Conservation (phyloP, 1,140 invertebrate species). For the Phthorimaea operculella region DNA sequence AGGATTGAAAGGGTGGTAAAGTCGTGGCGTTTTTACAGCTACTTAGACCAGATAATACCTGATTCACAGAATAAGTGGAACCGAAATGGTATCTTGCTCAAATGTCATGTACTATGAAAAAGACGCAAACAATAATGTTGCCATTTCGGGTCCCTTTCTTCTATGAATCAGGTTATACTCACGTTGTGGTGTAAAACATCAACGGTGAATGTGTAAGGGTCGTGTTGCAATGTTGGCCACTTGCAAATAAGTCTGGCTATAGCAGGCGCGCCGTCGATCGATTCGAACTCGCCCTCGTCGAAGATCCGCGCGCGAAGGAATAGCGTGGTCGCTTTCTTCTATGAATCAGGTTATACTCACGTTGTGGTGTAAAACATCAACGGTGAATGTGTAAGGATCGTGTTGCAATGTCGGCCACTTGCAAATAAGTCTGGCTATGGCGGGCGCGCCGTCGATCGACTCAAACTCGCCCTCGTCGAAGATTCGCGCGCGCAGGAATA, state of each 20-base stretch:
- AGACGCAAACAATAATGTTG: too few relatives aligned
- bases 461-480: conserved; percentile 20
- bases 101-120: too few relatives aligned
- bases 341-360: too few relatives aligned
- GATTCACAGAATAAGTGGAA: too few relatives aligned
- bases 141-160: too few relatives aligned
- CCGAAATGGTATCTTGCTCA: too few relatives aligned
- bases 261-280: conserved; percentile 17
- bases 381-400: conserved; percentile 41
- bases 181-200: conserved; percentile 49
- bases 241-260: conserved; percentile 30
- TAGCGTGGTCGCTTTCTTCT: too few relatives aligned
- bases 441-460: conserved; percentile 17
- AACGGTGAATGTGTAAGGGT: conserved; percentile 41
- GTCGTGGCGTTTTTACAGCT: too few relatives aligned
- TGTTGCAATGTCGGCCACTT: conserved; percentile 44
- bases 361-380: conserved; percentile 44
- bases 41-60: too few relatives aligned
- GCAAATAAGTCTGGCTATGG: conserved; percentile 27
- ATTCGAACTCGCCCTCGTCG: conserved; percentile 17
- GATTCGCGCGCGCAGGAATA: conserved; percentile 23
- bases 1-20: too few relatives aligned
- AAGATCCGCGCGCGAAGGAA: conserved; percentile 22
- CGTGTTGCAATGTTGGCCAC: conserved; percentile 46
- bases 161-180: too few relatives aligned